phyloP scores from a whole-genome alignment of 2,888 invertebrate genomes.

The Alsophila aescularia region DNA sequence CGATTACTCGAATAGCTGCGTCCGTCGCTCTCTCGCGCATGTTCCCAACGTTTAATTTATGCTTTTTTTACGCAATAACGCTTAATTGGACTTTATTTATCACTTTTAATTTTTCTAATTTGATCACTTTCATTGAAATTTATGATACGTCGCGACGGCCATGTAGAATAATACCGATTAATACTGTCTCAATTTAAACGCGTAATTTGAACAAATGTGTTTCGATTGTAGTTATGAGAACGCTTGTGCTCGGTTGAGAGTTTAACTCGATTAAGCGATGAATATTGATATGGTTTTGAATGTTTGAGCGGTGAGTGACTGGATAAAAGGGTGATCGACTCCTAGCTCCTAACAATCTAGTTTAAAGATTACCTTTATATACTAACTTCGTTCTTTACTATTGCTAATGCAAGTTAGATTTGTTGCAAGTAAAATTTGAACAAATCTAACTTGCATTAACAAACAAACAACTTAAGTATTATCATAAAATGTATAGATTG shows the following conservation, averaged over 20 bases:
- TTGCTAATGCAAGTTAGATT: no score
- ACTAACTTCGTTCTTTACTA: no score
- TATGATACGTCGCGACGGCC: slow-evolving; percentile 57
- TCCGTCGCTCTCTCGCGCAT: slow-evolving; percentile 43
- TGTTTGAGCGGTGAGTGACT: slow-evolving; percentile 23
- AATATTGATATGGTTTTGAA: slow-evolving; percentile 39
- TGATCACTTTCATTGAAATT: slow-evolving; percentile 80
- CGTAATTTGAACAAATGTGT: slow-evolving; percentile 74
- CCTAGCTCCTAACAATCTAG: background rate
- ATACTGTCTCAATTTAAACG: slow-evolving; percentile 74
- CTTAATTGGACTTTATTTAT: slow-evolving; percentile 83
- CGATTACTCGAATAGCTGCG: slow-evolving; percentile 54
- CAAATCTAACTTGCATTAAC: no score
- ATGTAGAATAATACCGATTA: slow-evolving; percentile 23
- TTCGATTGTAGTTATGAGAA: slow-evolving; percentile 61
- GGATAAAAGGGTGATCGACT: slow-evolving; percentile 10
- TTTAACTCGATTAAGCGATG: slow-evolving; percentile 37
- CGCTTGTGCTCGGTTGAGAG: slow-evolving; percentile 25
- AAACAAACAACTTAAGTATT: no score
- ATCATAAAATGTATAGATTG: no score
- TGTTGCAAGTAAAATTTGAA: no score
- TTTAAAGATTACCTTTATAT: no score
- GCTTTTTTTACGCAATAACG: slow-evolving; percentile 84
- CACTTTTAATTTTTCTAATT: slow-evolving; percentile 84
- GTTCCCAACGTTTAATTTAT: slow-evolving; percentile 74